Base-by-base conservation (phyloP, 2,888 invertebrate species). In the Pollenia griseotomentosa region DNA sequence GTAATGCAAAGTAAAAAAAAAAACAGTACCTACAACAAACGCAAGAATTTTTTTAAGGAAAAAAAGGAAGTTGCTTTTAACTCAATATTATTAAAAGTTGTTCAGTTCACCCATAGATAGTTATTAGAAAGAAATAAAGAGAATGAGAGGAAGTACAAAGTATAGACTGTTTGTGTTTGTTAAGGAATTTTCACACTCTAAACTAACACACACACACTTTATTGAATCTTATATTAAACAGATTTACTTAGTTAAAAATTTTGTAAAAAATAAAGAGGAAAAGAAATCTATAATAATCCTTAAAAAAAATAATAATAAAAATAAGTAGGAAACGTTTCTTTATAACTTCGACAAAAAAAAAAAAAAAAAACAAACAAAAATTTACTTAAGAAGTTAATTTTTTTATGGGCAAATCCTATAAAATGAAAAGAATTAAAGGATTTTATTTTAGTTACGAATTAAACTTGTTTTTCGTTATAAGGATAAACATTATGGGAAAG, bases 261-360 rank as follows among this genome's bases (percentile, higher is more conserved):
- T 3, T 46, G 6, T 33, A 33, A 42, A 70, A n/a, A 73, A 23
- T 33, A 73, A 61, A 51, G 65, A 51, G n/a, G 7, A 46, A 68
- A 19, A 40, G 74, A 84, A 78, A 81, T 87, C 87, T 74, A 84
- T 87, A 87, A 84, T 87, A 87, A 87, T 87, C 87, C 81, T 84
- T 40, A 81, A 87, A 70, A 78, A 84, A 87, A 87, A 87, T 78
- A 74, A 84, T 87, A 66, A 84, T 78, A 81, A 81, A 75, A 80
- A 44, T 73, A 84, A 71, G 51, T 71, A 44, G 16, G 77, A 42
- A 70, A 33, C 1, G 8, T 44, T 46, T 23, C 59, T 55, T 77
- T 16, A 10, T 66, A 57, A n/a, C n/a, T 46, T 44, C n/a, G 16
- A 23, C 0, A 81, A 75, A 65, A 55, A 65, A 57, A 42, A 44